Base-by-base conservation (phyloP, 2,797 vertebrate species). In the Siniperca undulata region DNA sequence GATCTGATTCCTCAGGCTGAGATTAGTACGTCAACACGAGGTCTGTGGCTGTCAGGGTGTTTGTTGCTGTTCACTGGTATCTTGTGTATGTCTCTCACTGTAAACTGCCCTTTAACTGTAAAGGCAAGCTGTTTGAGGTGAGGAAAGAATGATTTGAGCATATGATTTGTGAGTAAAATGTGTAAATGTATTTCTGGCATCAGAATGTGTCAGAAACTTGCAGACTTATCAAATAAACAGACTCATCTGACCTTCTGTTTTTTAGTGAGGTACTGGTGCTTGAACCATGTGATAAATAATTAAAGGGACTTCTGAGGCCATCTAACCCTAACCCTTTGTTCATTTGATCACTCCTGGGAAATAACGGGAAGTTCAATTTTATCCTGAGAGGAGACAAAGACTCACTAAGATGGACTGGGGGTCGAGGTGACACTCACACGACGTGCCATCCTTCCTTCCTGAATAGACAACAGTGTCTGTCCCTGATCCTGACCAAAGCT, bases 11-110 rank as follows among this genome's bases (percentile, higher is more conserved):
- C 71, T 77, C 27, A 0, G 24, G 27, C 50, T 70, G 46, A 81
- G 72, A 85, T 79, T 50, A 80, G 61, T 30, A n/a, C 1, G 2
- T 89, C 79, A 84, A 80, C 79, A 74, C 0, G 11, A 53, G 59
- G 42, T 67, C 60, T 36, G n/a, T 4, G 11, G 42, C 60, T 67
- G 50, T 22, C 4, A 22, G 40, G 66, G 30, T 69, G 59, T 74
- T 48, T 56, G 65, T 48, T 46, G 44, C 53, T 75, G 61, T 53
- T 68, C 0, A 3, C 13, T 66, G 58, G 50, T 84, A 64, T 80
- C 61, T 53, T 42, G 11, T n/a, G 5, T n/a, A 36, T 40, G 58
- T n/a, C 2, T 74, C 27, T 59, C 27, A 24, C 7, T 50, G 19
- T 38, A 22, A 62, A 44, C 6, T 27, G 13, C 8, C 17, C 65